phyloP scores from a whole-genome alignment of 2,888 invertebrate genomes.

The Macrosiphum euphorbiae region DNA sequence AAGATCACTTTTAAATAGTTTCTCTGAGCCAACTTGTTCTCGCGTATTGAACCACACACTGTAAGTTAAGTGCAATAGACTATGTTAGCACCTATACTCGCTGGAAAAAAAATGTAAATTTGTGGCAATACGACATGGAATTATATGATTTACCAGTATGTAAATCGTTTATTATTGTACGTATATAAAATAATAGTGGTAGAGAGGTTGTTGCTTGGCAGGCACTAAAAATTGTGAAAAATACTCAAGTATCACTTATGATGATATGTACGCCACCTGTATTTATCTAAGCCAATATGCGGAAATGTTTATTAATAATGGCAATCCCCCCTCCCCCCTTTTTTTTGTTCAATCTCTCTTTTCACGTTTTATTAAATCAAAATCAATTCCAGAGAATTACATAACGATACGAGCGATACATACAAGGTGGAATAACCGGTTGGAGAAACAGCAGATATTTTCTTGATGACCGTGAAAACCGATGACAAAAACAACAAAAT shows the following conservation, averaged over 20 bases:
- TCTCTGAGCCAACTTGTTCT: neutral
- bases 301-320: constrained; percentile 27
- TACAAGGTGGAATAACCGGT: constrained; percentile 43
- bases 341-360: constrained; percentile 35
- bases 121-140: neutral
- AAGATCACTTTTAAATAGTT: neutral
- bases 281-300: neutral
- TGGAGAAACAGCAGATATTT: constrained; percentile 6
- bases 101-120: neutral
- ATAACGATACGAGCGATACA: neutral
- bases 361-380: constrained; percentile 36
- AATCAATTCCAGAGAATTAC: constrained; percentile 39
- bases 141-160: neutral
- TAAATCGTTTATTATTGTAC: neutral
- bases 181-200: neutral
- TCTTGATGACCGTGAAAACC: constrained; percentile 50
- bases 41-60: neutral
- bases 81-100: neutral
- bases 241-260: neutral
- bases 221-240: neutral
- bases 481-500: constrained; percentile 20
- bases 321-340: neutral
- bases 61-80: neutral
- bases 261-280: too few species aligned
- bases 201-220: neutral